Evolutionary conservation across 2,888 invertebrate genomes (phyloP).

Genomic region (Drosophila neotestacea): DNA sequence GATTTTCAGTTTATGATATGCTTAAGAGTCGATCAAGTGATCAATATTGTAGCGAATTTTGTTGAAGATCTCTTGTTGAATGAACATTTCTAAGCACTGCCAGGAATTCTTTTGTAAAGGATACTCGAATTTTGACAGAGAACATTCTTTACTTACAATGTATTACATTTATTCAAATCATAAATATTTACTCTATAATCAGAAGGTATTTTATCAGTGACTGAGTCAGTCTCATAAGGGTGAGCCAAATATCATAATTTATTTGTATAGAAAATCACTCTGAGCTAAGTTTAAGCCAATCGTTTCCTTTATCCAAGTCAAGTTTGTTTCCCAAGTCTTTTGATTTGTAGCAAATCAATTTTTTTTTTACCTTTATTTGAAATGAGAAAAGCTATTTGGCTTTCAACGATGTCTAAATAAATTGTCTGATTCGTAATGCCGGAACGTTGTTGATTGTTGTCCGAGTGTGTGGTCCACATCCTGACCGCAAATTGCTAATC

Average conservation of each 20-base stretch:
- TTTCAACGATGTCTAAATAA: constrained; percentile 59
- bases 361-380: neutral
- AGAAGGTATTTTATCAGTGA: no score
- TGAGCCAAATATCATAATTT: no score
- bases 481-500: constrained; percentile 73
- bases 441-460: constrained; percentile 5
- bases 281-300: neutral
- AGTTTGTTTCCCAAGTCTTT: constrained; percentile 60
- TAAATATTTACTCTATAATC: no score
- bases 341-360: constrained; percentile 13
- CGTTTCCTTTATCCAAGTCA: constrained; percentile 9
- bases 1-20: constrained; percentile 32
- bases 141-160: neutral
- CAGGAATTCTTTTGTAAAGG: neutral
- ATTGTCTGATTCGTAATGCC: constrained; percentile 32
- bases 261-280: no score
- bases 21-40: constrained; percentile 34
- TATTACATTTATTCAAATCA: no score
- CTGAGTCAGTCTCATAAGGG: no score
- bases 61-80: neutral
- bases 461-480: constrained; percentile 66
- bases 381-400: constrained; percentile 30
- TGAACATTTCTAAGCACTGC: constrained; percentile 1
- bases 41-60: constrained; percentile 43
- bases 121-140: neutral